A percentile compares a stretch with the other conserved stretches of the same genome.
These are phyloP conservation scores for Rhinatrema bivittatum DNA, from an alignment of 2,797 vertebrate genomes.

Conservation along the genomic window DNA sequence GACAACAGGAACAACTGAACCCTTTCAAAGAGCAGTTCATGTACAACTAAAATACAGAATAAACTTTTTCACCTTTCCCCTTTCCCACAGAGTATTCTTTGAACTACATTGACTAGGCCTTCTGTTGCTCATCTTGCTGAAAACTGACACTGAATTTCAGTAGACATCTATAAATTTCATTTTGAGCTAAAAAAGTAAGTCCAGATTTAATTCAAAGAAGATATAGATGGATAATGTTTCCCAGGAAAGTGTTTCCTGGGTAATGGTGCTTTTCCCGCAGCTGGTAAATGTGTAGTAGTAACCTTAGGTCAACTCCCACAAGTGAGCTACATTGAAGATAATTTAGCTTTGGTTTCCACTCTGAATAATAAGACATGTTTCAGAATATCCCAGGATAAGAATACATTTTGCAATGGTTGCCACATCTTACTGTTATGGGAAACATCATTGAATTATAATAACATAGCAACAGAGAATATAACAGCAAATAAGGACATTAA, in stretches of 20 bases:
- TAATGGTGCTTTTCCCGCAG: not conserved
- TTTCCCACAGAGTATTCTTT: conserved; percentile 13
- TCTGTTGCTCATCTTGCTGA: conserved; percentile 6
- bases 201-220: conserved; percentile 2
- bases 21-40: not conserved
- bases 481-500: too few relatives aligned
- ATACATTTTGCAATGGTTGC: conserved; percentile 8
- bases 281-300: not conserved
- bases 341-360: not conserved
- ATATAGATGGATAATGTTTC: conserved; percentile 1
- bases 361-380: not conserved
- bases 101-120: not conserved
- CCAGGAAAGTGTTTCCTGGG: not conserved
- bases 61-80: conserved; percentile 6
- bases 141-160: conserved; percentile 1
- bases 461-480: too few relatives aligned
- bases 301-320: conserved; percentile 4
- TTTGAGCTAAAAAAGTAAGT: not conserved
- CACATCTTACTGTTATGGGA: conserved; percentile 9
- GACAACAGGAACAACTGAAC: not conserved
- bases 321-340: not conserved
- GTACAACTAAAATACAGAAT: not conserved
- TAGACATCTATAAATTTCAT: not conserved
- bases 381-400: not conserved
- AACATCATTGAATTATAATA: too few relatives aligned